Percentiles rank a stretch among this genome's conserved stretches.
Conservation (phyloP, 1,140 invertebrate genomes). For the Scylla paramamosain region DNA sequence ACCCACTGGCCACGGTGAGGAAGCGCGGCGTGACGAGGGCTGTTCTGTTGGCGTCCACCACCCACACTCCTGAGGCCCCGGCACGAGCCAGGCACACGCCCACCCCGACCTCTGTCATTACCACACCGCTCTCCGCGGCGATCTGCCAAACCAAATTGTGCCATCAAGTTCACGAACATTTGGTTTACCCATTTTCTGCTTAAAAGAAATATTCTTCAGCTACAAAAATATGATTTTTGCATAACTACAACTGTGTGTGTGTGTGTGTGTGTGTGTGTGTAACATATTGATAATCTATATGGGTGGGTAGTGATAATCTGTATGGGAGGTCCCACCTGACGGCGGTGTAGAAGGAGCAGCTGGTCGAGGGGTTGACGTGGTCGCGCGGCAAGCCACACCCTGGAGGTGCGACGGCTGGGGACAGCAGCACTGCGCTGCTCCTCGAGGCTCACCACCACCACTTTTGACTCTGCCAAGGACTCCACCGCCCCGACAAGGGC, state of each 20-base stretch:
- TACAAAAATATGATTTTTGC: no score
- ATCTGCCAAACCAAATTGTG: neutral
- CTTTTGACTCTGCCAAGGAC: slow-evolving; percentile 34
- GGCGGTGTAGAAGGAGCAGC: slow-evolving; percentile 60
- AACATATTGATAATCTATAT: no score
- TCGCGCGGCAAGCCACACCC: slow-evolving; percentile 58
- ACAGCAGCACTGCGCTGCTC: neutral
- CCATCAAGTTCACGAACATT: no score
- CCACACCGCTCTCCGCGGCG: slow-evolving; percentile 7
- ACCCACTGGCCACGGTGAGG: slow-evolving; percentile 31
- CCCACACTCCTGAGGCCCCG: slow-evolving; percentile 32
- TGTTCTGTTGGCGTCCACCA: slow-evolving; percentile 64
- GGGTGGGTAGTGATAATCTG: neutral
- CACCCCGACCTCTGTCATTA: slow-evolving; percentile 47
- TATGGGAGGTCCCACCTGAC: slow-evolving; percentile 29
- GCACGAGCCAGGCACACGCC: slow-evolving; percentile 47
- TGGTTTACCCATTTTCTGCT: no score
- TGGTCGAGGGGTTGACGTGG: slow-evolving; percentile 62
- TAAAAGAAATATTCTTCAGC: no score
- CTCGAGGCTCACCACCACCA: slow-evolving; percentile 57
- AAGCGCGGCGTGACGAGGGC: slow-evolving; percentile 64
- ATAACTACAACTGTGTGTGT: neutral
- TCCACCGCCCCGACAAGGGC: slow-evolving; percentile 35
- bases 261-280: neutral
- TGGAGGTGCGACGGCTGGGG: neutral